A percentile compares a stretch with the other conserved stretches of the same genome.
These are phyloP conservation scores for Lytechinus pictus DNA, from an alignment of 35 echinoderm and acorn worm species.

Conservation along the genomic window DNA sequence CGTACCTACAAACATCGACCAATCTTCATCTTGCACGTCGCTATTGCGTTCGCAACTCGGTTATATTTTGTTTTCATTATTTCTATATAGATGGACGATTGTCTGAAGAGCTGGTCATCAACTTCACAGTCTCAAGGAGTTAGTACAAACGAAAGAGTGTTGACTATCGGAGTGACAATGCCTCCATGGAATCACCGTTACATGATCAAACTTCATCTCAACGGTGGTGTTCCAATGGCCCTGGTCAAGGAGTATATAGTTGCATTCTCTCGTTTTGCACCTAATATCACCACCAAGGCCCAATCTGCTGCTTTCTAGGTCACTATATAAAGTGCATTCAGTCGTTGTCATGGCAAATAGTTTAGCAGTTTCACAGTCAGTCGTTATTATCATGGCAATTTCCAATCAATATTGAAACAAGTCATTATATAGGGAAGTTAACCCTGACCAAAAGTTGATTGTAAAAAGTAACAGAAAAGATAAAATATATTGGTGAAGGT, in stretches of 20 bases:
- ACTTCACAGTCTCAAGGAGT: conserved; percentile 1
- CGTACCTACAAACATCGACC: no score
- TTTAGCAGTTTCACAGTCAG: no score
- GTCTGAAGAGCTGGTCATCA: conserved; percentile 55
- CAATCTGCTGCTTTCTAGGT: background rate
- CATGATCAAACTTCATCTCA: conserved; percentile 62
- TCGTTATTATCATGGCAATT: no score
- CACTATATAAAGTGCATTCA: no score
- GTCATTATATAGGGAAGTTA: no score
- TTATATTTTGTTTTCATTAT: background rate
- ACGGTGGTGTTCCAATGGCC: background rate
- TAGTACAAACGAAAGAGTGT: conserved; percentile 51
- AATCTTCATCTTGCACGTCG: no score
- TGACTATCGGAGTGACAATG: conserved; percentile 65
- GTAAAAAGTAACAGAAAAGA: no score
- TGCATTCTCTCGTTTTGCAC: conserved; percentile 1
- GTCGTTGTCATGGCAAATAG: no score
- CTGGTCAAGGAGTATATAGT: conserved; percentile 43
- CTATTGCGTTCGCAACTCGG: no score
- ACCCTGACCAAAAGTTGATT: no score
- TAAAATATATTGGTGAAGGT: no score
- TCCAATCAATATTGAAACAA: no score
- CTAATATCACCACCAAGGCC: background rate
- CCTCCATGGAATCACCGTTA: conserved; percentile 69
- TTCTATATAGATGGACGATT: conserved; percentile 51